A percentile compares a stretch with the other conserved stretches of the same genome.
Conservation (phyloP, 2,113 vertebrate genomes). For the Leptosomus discolor region DNA sequence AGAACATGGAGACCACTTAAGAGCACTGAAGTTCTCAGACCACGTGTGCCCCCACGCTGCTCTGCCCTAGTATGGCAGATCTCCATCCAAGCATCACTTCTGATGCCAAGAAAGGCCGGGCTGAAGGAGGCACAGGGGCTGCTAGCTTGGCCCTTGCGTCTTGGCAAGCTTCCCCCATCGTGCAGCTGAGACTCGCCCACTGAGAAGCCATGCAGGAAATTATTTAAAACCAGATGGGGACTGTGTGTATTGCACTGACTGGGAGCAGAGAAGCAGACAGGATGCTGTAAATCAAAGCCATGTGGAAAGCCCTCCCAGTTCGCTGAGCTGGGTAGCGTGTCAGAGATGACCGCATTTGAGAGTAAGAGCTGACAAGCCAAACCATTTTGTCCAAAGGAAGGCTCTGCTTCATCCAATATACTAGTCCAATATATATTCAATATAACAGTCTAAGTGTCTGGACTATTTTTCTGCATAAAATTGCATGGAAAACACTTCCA, state of each 20-base stretch:
- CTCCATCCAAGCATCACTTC: accelerated
- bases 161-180: background rate
- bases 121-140: background rate
- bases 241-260: accelerated
- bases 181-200: background rate
- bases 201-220: background rate
- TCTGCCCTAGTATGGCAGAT: background rate
- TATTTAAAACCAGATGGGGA: background rate
- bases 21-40: background rate
- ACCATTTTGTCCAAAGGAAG: background rate
- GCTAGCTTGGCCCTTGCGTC: background rate
- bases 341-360: background rate
- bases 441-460: background rate
- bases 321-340: background rate
- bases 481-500: background rate
- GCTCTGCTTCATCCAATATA: background rate
- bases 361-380: background rate
- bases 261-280: background rate
- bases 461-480: background rate
- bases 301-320: background rate
- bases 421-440: too few species aligned
- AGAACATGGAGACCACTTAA: background rate
- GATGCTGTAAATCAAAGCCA: background rate
- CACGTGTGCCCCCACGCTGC: accelerated
- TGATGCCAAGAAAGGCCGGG: background rate